phyloP scores from a whole-genome alignment of 2,113 vertebrate species.

The Chloebia gouldiae region DNA sequence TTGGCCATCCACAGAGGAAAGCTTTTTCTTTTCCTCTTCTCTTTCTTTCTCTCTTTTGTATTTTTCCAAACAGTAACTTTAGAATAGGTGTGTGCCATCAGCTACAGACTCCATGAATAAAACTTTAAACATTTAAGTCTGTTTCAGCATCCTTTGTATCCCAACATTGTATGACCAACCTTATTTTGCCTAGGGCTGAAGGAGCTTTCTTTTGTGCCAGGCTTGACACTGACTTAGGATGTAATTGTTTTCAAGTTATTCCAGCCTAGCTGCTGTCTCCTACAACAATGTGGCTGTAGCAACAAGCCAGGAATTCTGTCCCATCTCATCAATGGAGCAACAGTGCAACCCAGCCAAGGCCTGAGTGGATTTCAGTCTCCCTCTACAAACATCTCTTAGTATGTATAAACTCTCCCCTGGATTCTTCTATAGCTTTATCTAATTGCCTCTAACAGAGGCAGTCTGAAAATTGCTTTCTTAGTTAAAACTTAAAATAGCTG shows the following conservation, averaged over 20 bases:
- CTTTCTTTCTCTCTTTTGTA: background rate
- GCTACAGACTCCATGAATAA: background rate
- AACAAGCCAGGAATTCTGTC: background rate
- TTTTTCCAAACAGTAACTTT: background rate
- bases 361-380: background rate
- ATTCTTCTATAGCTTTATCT: background rate
- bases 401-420: background rate
- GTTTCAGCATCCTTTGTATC: background rate
- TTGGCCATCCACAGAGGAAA: background rate
- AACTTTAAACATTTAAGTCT: background rate
- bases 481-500: background rate
- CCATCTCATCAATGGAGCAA: background rate
- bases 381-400: background rate
- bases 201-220: background rate
- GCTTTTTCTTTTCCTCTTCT: background rate
- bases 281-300: background rate
- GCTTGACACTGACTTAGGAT: background rate
- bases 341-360: background rate
- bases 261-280: background rate
- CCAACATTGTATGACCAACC: accelerated
- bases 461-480: background rate
- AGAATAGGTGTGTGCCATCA: background rate
- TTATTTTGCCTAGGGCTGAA: background rate
- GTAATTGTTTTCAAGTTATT: background rate
- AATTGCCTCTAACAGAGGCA: background rate